phyloP scores from a whole-genome alignment of 2,888 invertebrate species.

The Schizaphis graminum region DNA sequence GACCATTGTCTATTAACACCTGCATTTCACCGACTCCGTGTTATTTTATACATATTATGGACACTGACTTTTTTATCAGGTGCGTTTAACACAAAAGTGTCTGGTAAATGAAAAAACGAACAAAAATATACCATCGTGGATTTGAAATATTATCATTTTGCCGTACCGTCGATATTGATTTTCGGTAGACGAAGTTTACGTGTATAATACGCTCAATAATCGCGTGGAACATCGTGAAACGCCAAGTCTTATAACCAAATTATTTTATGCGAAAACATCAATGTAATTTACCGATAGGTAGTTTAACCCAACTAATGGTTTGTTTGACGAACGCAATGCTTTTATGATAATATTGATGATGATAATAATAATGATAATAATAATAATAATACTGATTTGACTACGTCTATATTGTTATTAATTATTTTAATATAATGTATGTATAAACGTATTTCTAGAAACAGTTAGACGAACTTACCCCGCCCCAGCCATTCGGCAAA shows the following conservation, averaged over 20 bases:
- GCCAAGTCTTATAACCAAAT: not conserved
- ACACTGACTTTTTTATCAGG: not conserved
- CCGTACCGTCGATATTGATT: not conserved
- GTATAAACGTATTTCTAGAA: not conserved
- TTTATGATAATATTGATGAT: not conserved
- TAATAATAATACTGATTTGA: not conserved
- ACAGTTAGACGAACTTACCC: slow-evolving; percentile 77
- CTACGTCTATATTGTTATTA: not conserved
- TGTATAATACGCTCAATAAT: not conserved
- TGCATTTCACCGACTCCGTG: not conserved
- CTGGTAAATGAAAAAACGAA: not conserved
- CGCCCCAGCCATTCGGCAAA: slow-evolving; percentile 90
- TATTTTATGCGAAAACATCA: not conserved
- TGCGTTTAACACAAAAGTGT: not conserved
- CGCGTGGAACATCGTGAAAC: not conserved
- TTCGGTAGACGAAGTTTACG: not conserved
- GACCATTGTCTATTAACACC: not conserved
- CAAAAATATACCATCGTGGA: not conserved
- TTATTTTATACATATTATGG: not conserved
- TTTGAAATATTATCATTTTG: not conserved
- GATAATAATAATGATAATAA: not conserved
- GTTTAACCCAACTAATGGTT: not conserved
- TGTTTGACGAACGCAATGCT: not conserved
- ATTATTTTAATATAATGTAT: not conserved
- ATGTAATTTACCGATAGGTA: not conserved